A percentile compares a stretch with the other conserved stretches of the same genome.
phyloP scores from a whole-genome alignment of 2,797 vertebrate species.

The Distichodus sexfasciatus region DNA sequence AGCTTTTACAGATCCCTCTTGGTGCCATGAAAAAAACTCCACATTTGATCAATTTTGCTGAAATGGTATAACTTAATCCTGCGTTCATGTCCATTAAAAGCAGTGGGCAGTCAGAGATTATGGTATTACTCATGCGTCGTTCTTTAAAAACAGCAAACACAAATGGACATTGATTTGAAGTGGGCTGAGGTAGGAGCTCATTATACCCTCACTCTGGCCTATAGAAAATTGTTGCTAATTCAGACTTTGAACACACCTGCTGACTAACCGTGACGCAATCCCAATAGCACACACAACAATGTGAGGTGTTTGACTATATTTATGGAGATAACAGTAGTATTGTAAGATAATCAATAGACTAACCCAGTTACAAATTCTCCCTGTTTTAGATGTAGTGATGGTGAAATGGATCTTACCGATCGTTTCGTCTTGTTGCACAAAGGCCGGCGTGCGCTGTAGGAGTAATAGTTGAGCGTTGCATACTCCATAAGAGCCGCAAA shows the following conservation, averaged over 20 bases:
- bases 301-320: no score
- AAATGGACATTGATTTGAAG: constrained; percentile 26
- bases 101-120: not conserved
- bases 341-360: no score
- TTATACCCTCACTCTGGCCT: constrained; percentile 7
- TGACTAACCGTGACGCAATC: not conserved
- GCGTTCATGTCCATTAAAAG: not conserved
- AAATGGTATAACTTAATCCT: constrained; percentile 11
- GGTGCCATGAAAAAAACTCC: not conserved
- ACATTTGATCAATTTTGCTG: not conserved
- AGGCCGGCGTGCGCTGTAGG: constrained; percentile 77
- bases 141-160: constrained; percentile 17
- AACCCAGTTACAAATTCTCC: no score
- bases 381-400: not conserved
- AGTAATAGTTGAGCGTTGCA: constrained; percentile 92
- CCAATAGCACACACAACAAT: not conserved
- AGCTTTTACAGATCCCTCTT: not conserved
- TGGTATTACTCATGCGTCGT: not conserved
- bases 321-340: no score
- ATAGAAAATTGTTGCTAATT: not conserved
- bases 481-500: constrained; percentile 99
- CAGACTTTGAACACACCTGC: not conserved
- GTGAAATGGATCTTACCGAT: constrained; percentile 68
- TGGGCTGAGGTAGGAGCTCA: not conserved
- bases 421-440: constrained; percentile 80